Evolutionary conservation across 2,888 invertebrate genomes (phyloP).

Genomic region (Heliconius cydno): DNA sequence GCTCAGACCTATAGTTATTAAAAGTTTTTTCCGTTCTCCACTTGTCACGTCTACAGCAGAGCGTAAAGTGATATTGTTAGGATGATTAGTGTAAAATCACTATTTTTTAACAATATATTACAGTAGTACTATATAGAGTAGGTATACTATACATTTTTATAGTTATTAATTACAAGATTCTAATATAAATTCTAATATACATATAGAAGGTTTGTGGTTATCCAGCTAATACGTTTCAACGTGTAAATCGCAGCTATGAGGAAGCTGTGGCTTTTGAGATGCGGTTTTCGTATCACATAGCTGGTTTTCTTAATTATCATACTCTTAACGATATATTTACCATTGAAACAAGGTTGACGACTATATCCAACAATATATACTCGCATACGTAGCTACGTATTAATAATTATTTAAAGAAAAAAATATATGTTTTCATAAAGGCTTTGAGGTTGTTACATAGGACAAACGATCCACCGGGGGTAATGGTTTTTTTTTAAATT

Average conservation of each 20-base stretch:
- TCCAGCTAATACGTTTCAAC: constrained; percentile 50
- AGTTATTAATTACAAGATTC: constrained; percentile 4
- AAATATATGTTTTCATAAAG: too few species aligned
- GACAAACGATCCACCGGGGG: too few species aligned
- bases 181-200: background rate
- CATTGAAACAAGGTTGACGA: constrained; percentile 6
- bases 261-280: constrained; percentile 55
- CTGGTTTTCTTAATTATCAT: constrained; percentile 33
- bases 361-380: background rate
- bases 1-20: background rate
- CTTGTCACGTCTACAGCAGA: too few species aligned
- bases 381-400: background rate
- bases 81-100: too few species aligned
- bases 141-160: too few species aligned
- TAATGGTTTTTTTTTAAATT: too few species aligned
- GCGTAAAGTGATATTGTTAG: too few species aligned
- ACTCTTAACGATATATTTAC: constrained; percentile 17
- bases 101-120: too few species aligned
- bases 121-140: too few species aligned
- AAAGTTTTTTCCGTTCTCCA: too few species aligned
- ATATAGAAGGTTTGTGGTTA: constrained; percentile 53
- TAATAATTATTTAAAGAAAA: background rate
- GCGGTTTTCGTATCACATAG: constrained; percentile 42
- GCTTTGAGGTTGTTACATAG: too few species aligned
- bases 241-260: constrained; percentile 56